These are phyloP conservation scores for Ecliptopera silaceata DNA, from an alignment of 2,888 invertebrate genomes.

Conservation along the genomic window DNA sequence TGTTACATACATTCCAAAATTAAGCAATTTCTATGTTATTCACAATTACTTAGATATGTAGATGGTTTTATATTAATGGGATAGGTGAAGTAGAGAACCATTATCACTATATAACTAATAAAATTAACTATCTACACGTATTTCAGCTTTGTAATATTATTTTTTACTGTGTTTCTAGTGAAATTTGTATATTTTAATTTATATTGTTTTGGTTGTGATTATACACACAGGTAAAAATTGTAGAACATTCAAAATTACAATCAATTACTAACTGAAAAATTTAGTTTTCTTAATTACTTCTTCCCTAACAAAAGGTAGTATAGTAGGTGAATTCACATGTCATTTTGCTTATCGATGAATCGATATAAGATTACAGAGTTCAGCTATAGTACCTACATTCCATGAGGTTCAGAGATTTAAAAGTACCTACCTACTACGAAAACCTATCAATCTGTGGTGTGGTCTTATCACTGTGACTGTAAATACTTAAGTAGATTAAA, in stretches of 20 bases:
- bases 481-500: neutral
- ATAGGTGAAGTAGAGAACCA: slow-evolving; percentile 31
- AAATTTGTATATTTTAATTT: slow-evolving; percentile 38
- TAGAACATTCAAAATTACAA: slow-evolving; percentile 43
- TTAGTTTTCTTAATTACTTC: slow-evolving; percentile 9
- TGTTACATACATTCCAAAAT: slow-evolving; percentile 62
- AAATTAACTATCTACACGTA: slow-evolving; percentile 41
- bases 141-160: slow-evolving; percentile 41
- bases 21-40: slow-evolving; percentile 65
- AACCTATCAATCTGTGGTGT: no score
- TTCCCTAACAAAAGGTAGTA: neutral
- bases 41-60: slow-evolving; percentile 67
- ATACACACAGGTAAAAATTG: slow-evolving; percentile 51
- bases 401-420: no score
- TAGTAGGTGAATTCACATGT: no score
- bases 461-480: slow-evolving; percentile 4
- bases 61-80: slow-evolving; percentile 70
- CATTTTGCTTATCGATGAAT: no score
- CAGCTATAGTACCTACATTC: no score
- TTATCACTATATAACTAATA: slow-evolving; percentile 29
- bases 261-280: slow-evolving; percentile 25
- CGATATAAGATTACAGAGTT: no score
- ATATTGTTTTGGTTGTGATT: slow-evolving; percentile 61
- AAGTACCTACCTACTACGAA: no score
- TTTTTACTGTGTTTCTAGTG: slow-evolving; percentile 42